Conservation (phyloP, 2,888 invertebrate genomes). For the Timema podura region DNA sequence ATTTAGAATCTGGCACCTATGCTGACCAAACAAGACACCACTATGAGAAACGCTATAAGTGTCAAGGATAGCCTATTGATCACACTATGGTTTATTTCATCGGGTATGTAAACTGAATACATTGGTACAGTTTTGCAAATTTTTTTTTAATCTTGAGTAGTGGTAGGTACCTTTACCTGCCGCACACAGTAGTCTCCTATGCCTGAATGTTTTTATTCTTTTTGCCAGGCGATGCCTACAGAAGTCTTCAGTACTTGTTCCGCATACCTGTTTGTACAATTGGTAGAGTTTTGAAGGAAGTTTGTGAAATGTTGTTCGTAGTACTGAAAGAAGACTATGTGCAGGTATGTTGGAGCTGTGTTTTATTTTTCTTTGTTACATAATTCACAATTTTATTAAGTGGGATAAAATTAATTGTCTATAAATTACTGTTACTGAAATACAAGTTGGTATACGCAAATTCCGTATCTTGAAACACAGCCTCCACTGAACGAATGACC, state of each 20-base stretch:
- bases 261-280: background rate
- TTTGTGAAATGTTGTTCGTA: background rate
- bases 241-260: slow-evolving; percentile 2
- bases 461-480: too few relatives aligned
- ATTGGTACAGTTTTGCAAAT: too few relatives aligned
- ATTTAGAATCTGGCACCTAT: background rate
- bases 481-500: too few relatives aligned
- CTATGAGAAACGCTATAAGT: background rate
- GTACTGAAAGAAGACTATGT: background rate
- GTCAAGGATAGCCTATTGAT: background rate
- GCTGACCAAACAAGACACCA: background rate
- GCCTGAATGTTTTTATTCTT: background rate
- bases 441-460: too few relatives aligned
- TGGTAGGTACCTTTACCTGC: background rate
- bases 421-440: too few relatives aligned
- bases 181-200: background rate
- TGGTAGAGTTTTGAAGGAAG: slow-evolving; percentile 2
- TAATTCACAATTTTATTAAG: too few relatives aligned
- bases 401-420: too few relatives aligned
- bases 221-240: background rate
- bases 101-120: background rate
- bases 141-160: too few relatives aligned
- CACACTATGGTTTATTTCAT: background rate
- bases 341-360: too few relatives aligned
- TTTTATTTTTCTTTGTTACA: background rate